Evolutionary conservation across 2,797 vertebrate species (phyloP).

Genomic region (Fundulus diaphanus): DNA sequence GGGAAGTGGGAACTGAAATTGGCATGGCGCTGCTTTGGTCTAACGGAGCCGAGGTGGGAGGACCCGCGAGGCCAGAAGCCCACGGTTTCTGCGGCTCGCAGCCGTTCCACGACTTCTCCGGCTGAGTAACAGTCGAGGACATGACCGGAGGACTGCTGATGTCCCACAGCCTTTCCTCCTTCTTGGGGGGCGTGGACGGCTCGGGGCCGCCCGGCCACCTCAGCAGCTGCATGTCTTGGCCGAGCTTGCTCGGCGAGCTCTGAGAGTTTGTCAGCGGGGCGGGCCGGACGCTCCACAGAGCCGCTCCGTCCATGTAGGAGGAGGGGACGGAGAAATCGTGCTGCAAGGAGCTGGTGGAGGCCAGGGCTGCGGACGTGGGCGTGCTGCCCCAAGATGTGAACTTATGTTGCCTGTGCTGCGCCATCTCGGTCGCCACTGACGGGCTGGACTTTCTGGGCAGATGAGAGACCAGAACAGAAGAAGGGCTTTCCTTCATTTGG

Average conservation of each 20-base stretch:
- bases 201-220: slow-evolving; percentile 54
- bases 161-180: slow-evolving; percentile 66
- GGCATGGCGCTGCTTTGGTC: slow-evolving; percentile 70
- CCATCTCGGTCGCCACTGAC: slow-evolving; percentile 48
- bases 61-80: slow-evolving; percentile 59
- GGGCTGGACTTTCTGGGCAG: slow-evolving; percentile 60
- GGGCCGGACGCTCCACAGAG: slow-evolving; percentile 69
- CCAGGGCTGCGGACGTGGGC: slow-evolving; percentile 45
- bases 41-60: slow-evolving; percentile 62
- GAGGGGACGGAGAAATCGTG: slow-evolving; percentile 51
- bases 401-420: slow-evolving; percentile 61
- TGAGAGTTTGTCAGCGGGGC: slow-evolving; percentile 54
- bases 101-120: slow-evolving; percentile 67
- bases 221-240: slow-evolving; percentile 66
- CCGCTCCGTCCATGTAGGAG: slow-evolving; percentile 67
- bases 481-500: slow-evolving; percentile 48
- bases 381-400: slow-evolving; percentile 56
- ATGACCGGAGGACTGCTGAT: slow-evolving; percentile 56
- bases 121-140: slow-evolving; percentile 62
- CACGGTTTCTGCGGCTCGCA: slow-evolving; percentile 68
- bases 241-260: slow-evolving; percentile 54
- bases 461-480: slow-evolving; percentile 42
- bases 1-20: slow-evolving; percentile 59
- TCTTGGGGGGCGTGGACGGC: slow-evolving; percentile 53
- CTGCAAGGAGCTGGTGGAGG: slow-evolving; percentile 57